phyloP scores from a whole-genome alignment of 2,113 vertebrate species.

The Phyllopteryx taeniolatus region DNA sequence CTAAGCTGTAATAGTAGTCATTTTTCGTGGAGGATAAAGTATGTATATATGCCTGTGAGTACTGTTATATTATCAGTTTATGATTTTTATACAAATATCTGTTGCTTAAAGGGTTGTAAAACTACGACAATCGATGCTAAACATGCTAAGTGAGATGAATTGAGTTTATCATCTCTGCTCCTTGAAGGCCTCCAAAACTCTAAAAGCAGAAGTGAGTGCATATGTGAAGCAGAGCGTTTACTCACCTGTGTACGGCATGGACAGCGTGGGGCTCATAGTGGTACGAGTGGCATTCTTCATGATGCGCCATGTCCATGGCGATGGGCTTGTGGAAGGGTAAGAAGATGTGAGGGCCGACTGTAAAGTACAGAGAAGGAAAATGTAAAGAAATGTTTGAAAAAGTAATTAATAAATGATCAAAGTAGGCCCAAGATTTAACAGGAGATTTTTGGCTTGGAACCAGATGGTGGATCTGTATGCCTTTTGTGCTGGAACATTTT shows the following conservation, averaged over 20 bases:
- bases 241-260: constrained; percentile 90
- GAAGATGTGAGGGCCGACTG: constrained; percentile 89
- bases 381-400: constrained; percentile 11
- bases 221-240: constrained; percentile 12
- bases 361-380: constrained; percentile 20
- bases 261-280: constrained; percentile 90
- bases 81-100: too few relatives aligned
- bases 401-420: constrained; percentile 95
- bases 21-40: too few relatives aligned
- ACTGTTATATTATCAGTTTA: too few relatives aligned
- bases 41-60: too few relatives aligned
- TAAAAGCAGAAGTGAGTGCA: neutral
- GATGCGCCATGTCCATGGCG: constrained; percentile 91
- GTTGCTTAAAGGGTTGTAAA: too few relatives aligned
- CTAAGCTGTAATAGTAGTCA: too few relatives aligned
- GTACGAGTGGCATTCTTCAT: constrained; percentile 84
- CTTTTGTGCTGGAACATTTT: too few relatives aligned
- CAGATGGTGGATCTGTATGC: too few relatives aligned
- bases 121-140: too few relatives aligned
- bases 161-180: neutral
- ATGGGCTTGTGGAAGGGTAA: constrained; percentile 92
- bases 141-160: too few relatives aligned
- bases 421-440: constrained; percentile 85
- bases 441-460: constrained; percentile 89
- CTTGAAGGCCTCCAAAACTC: neutral